A percentile compares a stretch with the other conserved stretches of the same genome.
phyloP scores from a whole-genome alignment of 2,797 vertebrate species.

The Lindbergichthys nudifrons region DNA sequence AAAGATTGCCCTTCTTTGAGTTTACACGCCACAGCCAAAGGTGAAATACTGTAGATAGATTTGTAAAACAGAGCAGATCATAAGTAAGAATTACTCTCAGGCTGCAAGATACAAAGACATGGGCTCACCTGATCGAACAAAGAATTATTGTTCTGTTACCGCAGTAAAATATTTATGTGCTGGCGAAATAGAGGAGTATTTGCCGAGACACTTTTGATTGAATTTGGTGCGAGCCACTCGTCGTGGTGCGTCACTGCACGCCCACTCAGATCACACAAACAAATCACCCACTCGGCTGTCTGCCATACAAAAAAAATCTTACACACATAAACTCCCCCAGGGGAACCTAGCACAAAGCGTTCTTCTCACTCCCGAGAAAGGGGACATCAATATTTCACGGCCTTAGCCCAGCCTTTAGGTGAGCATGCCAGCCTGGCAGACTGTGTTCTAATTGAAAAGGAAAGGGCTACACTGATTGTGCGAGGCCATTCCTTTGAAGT shows the following conservation, averaged over 20 bases:
- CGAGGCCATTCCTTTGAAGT: conserved; percentile 76
- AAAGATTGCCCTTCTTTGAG: conserved; percentile 53
- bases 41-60: conserved; percentile 55
- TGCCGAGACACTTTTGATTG: conserved; percentile 50
- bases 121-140: conserved; percentile 57
- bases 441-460: conserved; percentile 79
- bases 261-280: conserved; percentile 59
- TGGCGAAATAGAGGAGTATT: conserved; percentile 41
- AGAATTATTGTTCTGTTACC: conserved; percentile 55
- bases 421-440: conserved; percentile 67
- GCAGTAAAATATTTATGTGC: conserved; percentile 60
- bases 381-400: conserved; percentile 81
- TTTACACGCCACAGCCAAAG: conserved; percentile 55
- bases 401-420: conserved; percentile 62
- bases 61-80: conserved; percentile 59
- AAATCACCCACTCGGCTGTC: conserved; percentile 48
- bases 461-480: conserved; percentile 78
- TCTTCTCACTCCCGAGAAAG: conserved; percentile 56
- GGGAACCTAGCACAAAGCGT: conserved; percentile 58
- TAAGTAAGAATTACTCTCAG: conserved; percentile 46
- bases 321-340: conserved; percentile 70
- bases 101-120: conserved; percentile 36
- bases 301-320: conserved; percentile 50
- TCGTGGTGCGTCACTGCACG: conserved; percentile 21
- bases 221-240: conserved; percentile 39